A percentile compares a stretch with the other conserved stretches of the same genome.
phyloP scores from a whole-genome alignment of 2,113 vertebrate genomes.

The Orcinus orca region DNA sequence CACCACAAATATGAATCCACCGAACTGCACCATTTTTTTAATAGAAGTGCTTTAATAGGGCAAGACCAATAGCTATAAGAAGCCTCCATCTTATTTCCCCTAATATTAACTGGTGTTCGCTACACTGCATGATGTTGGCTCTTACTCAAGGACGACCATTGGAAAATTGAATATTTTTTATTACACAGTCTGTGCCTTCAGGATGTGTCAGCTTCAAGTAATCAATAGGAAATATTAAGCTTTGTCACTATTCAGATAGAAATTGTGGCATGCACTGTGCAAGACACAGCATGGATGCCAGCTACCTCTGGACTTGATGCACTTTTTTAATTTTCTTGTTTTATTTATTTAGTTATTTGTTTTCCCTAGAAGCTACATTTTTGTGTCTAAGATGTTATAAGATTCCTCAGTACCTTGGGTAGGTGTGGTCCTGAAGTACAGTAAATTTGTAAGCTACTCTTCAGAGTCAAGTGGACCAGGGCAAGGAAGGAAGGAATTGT shows the following conservation, averaged over 20 bases:
- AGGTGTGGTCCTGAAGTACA: neutral
- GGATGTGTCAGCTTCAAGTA: slow-evolving; percentile 58
- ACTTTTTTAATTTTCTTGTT: neutral
- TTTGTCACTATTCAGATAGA: slow-evolving; percentile 50
- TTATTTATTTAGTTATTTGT: neutral
- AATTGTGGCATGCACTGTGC: fast-evolving
- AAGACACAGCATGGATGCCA: neutral
- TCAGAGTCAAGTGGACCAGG: neutral
- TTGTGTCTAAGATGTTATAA: neutral
- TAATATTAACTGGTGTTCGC: neutral
- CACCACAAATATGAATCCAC: neutral
- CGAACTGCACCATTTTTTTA: neutral
- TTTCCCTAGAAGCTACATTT: neutral
- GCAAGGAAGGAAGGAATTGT: fast-evolving
- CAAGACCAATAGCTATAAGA: neutral
- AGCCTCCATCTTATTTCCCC: neutral
- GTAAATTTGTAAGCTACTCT: neutral
- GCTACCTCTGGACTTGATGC: neutral
- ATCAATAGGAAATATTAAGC: slow-evolving; percentile 57
- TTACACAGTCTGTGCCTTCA: slow-evolving; percentile 17
- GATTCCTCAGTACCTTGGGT: neutral
- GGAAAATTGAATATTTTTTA: slow-evolving; percentile 53
- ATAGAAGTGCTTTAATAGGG: neutral
- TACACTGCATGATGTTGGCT: neutral
- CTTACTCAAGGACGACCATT: neutral